These are phyloP conservation scores for Penaeus indicus DNA, from an alignment of 1,140 invertebrate species.

Conservation along the genomic window DNA sequence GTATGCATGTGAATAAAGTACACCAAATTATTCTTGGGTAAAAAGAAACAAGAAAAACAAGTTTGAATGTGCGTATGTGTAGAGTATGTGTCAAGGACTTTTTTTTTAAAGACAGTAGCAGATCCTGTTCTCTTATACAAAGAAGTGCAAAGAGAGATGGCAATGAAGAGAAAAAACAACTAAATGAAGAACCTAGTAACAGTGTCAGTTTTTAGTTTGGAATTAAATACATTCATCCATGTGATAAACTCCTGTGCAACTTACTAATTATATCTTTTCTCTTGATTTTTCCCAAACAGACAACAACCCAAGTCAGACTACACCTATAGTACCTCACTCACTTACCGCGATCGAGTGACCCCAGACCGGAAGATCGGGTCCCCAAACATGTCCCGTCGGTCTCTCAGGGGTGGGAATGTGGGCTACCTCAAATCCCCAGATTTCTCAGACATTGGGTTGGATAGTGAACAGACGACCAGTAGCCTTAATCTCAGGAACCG, in stretches of 20 bases:
- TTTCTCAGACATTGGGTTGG: constrained; percentile 22
- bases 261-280: neutral
- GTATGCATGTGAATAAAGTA: no score
- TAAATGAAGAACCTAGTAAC: neutral
- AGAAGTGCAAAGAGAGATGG: no score
- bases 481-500: constrained; percentile 45
- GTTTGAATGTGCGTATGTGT: no score
- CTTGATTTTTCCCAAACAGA: constrained; percentile 7
- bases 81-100: no score
- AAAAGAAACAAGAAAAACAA: no score
- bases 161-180: no score
- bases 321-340: constrained; percentile 82
- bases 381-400: constrained; percentile 84
- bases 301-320: constrained; percentile 82
- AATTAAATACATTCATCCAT: neutral
- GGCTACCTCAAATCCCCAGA: constrained; percentile 27
- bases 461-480: constrained; percentile 13
- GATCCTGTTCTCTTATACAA: no score
- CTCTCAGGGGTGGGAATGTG: constrained; percentile 69
- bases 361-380: constrained; percentile 81
- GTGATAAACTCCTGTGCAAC: neutral
- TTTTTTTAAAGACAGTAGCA: neutral
- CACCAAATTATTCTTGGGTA: no score
- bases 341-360: constrained; percentile 81
- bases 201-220: neutral